Evolutionary conservation across 2,888 invertebrate genomes (phyloP), one percentile per base, ranked within the genome.

Genomic region (Cheiracanthium punctorium): DNA sequence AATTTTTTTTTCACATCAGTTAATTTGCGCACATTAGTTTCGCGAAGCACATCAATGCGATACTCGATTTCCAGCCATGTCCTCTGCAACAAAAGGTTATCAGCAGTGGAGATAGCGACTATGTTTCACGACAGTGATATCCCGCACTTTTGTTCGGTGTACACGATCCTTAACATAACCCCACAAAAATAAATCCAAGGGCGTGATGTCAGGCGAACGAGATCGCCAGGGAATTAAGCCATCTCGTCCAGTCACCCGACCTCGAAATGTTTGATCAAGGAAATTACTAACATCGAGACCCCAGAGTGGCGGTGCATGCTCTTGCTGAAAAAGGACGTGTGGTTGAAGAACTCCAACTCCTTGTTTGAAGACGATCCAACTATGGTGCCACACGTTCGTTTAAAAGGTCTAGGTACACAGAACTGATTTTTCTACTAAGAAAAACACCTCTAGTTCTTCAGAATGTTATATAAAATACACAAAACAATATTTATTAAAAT

Each of bases 61-160:
- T 58, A 58, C 14, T 58, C 58, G 12, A 58, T 67, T 67, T 67
- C 67, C 30, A 14, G 67, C 67, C 67, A 67, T 67, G 67, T 67
- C 30, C 29, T 20, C 30, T 67, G 67, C 28, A 24, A 8, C 67
- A 67, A 20, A 24, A 12, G 5, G 4, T 67, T 29, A 67, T 67
- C 67, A 67, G 24, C 28, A 28, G 67, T 67, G 67, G 28, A 8
- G 5, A 67, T 67, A 28, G 67, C 67, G 28, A 14, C 67, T 20
- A 7, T 67, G 67, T 14, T 30, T 28, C 67, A 20, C 17, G 7
- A 28, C 29, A 14, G 12, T 58, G 14, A 58, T 58, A 24, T 58
- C 58, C 5, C 58, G 14, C 24, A 58, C 58, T 14, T 58, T 58
- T 58, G 58, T 14, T 4, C 58, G 14, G 12, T 14, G 12, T 58